These are phyloP conservation scores for Dinomys branickii DNA, from an alignment of 2,113 vertebrate species.

Conservation along the genomic window DNA sequence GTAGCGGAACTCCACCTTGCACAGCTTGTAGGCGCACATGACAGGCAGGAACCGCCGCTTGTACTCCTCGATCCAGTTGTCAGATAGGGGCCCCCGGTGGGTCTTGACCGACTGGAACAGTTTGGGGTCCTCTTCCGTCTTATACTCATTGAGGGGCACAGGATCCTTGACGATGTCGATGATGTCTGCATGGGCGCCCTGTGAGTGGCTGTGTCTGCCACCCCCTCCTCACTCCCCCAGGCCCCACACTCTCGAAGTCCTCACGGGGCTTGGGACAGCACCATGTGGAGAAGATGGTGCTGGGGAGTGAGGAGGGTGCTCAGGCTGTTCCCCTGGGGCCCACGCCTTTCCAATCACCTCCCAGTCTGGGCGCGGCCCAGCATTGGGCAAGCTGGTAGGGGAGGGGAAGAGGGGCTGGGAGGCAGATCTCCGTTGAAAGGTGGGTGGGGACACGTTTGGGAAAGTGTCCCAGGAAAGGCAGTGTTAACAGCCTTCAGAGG, in stretches of 20 bases:
- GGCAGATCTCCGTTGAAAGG: too few species aligned
- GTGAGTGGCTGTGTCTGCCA: not conserved
- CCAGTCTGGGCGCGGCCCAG: accelerated
- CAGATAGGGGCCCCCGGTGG: constrained; percentile 93
- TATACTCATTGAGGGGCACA: constrained; percentile 95
- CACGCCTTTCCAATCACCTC: not conserved
- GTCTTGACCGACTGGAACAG: constrained; percentile 95
- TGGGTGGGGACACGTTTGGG: not conserved
- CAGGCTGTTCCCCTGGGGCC: not conserved
- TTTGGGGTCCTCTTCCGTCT: constrained; percentile 95
- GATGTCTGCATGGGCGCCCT: constrained; percentile 87
- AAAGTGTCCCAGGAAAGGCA: not conserved
- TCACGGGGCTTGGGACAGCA: not conserved
- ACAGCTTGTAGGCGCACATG: constrained; percentile 99
- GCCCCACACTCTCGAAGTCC: not conserved
- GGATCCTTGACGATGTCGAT: constrained; percentile 98
- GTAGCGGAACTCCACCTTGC: constrained; percentile 99
- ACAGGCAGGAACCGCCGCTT: constrained; percentile 91
- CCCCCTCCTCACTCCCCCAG: not conserved
- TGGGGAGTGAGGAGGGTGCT: not conserved
- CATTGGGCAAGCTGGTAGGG: too few species aligned
- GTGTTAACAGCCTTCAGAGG: not conserved
- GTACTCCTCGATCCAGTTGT: constrained; percentile 96
- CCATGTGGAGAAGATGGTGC: accelerated
- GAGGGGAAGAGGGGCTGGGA: accelerated